phyloP scores from a whole-genome alignment of 2,113 vertebrate genomes.

The Odontophorus gujanensis region DNA sequence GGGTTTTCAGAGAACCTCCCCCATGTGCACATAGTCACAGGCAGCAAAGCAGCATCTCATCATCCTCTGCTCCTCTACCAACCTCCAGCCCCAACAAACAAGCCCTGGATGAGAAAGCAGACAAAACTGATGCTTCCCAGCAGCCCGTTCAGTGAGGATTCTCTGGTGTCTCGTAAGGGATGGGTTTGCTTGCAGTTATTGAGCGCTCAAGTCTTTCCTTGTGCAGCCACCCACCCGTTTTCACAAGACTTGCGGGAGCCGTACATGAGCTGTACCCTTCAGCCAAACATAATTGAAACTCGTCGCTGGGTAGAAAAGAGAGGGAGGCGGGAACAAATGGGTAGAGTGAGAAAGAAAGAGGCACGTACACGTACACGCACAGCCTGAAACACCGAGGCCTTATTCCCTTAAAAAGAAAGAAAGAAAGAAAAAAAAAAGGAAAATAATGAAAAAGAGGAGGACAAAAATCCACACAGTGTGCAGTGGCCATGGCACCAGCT shows the following conservation, averaged over 20 bases:
- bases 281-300: constrained; percentile 38
- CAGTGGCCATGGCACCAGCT: not conserved
- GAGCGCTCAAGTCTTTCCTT: not conserved
- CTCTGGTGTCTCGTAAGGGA: not conserved
- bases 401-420: not conserved
- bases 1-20: not conserved
- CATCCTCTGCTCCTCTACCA: not conserved
- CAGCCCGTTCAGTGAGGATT: not conserved
- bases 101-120: not conserved
- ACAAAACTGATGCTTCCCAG: not conserved
- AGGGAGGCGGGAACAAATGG: constrained; percentile 49
- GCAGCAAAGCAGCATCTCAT: not conserved
- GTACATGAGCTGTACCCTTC: constrained; percentile 28
- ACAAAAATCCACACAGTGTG: not conserved
- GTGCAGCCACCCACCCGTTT: constrained; percentile 56
- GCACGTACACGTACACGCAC: not conserved
- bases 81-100: not conserved
- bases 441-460: too few relatives aligned
- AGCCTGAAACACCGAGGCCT: not conserved
- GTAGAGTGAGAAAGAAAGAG: not conserved
- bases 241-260: constrained; percentile 46
- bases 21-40: rapidly evolving
- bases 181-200: not conserved
- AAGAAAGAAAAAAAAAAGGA: too few relatives aligned
- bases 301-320: not conserved